Evolutionary conservation across 2,797 vertebrate genomes (phyloP).

Genomic region (Pterois miles): DNA sequence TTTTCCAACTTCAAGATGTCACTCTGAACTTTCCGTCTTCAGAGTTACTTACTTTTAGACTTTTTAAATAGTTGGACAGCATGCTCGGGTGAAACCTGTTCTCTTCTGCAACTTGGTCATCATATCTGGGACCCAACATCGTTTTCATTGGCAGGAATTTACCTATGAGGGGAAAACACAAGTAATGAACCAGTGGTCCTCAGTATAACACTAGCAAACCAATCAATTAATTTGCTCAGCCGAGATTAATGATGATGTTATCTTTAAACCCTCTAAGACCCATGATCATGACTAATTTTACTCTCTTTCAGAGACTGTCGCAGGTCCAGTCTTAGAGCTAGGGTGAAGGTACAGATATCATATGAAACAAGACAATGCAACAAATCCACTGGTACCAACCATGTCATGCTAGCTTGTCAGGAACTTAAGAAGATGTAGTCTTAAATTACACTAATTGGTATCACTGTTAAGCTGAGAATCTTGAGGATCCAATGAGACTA

Average conservation of each 20-base stretch:
- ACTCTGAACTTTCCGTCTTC: background rate
- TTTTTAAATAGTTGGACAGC: slow-evolving; percentile 96
- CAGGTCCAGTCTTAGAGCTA: too few species aligned
- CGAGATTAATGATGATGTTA: background rate
- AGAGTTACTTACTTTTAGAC: slow-evolving; percentile 89
- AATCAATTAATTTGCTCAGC: background rate
- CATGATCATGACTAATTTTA: too few species aligned
- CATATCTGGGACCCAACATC: slow-evolving; percentile 96
- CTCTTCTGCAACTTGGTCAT: slow-evolving; percentile 96
- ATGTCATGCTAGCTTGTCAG: too few species aligned
- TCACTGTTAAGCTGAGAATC: too few species aligned
- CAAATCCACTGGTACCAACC: too few species aligned
- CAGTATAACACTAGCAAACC: background rate
- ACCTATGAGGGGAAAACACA: slow-evolving; percentile 75
- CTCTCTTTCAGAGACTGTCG: too few species aligned
- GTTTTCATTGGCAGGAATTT: slow-evolving; percentile 99
- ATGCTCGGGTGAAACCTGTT: slow-evolving; percentile 96
- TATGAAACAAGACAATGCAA: too few species aligned
- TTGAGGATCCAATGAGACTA: too few species aligned
- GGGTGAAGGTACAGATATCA: too few species aligned
- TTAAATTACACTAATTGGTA: too few species aligned
- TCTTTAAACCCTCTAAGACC: too few species aligned
- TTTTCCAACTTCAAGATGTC: background rate
- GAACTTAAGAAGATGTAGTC: too few species aligned
- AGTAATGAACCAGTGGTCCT: background rate